Conservation (phyloP, 2,888 invertebrate species). For the Mellilla xanthometata region DNA sequence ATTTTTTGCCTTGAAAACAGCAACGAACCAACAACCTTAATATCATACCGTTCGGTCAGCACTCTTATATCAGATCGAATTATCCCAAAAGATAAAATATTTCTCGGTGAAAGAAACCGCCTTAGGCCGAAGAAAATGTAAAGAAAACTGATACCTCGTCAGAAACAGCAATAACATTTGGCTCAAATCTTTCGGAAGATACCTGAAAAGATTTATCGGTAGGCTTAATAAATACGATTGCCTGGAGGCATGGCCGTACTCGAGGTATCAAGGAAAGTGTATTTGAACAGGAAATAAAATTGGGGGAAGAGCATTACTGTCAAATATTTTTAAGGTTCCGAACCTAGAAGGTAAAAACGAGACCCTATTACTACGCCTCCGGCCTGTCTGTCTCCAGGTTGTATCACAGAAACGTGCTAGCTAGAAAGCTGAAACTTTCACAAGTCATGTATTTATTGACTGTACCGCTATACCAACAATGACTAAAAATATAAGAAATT, state of each 20-base stretch:
- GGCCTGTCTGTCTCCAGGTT: too few species aligned
- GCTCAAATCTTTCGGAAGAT: constrained; percentile 28
- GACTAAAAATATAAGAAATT: too few species aligned
- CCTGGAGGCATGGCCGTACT: constrained; percentile 5
- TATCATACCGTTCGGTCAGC: neutral
- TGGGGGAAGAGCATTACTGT: too few species aligned
- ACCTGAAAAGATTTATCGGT: constrained; percentile 27
- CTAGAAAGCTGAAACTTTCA: too few species aligned
- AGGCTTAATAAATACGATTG: constrained; percentile 31
- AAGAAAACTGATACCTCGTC: constrained; percentile 18
- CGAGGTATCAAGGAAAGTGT: neutral
- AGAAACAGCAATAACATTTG: constrained; percentile 26
- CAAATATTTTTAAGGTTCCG: too few species aligned
- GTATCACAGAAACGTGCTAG: too few species aligned
- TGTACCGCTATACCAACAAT: too few species aligned
- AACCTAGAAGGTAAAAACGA: too few species aligned
- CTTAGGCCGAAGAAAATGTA: constrained; percentile 11
- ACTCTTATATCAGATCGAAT: constrained; percentile 2
- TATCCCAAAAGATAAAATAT: constrained; percentile 7
- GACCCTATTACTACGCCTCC: too few species aligned
- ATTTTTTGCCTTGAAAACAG: neutral
- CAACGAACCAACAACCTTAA: neutral
- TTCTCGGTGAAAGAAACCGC: constrained; percentile 3
- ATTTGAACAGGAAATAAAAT: too few species aligned
- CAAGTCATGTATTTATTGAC: too few species aligned